These are phyloP conservation scores for Macroglossus sobrinus DNA, from an alignment of 2,113 vertebrate species.

Conservation along the genomic window DNA sequence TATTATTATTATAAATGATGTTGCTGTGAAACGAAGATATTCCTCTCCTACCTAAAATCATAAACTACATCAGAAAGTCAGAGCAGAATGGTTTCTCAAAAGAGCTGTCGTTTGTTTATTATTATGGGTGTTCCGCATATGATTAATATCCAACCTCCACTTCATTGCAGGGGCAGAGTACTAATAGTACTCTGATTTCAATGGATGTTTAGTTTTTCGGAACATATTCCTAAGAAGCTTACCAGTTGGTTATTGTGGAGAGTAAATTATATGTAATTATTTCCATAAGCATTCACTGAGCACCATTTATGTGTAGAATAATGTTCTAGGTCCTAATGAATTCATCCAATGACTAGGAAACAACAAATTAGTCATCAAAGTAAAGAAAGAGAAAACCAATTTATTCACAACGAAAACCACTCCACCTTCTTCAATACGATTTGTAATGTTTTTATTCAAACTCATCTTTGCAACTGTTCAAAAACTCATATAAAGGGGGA, in stretches of 20 bases:
- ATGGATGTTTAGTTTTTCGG: constrained; percentile 5
- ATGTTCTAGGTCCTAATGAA: not conserved
- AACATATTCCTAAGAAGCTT: constrained; percentile 21
- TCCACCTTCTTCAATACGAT: not conserved
- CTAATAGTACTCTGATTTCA: constrained; percentile 29
- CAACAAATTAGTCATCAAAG: constrained; percentile 34
- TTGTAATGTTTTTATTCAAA: not conserved
- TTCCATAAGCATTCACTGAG: constrained; percentile 40
- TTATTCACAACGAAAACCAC: not conserved
- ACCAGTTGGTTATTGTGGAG: not conserved
- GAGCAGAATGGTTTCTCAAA: not conserved
- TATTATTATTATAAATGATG: constrained; percentile 15
- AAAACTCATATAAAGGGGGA: not conserved
- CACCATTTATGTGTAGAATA: not conserved
- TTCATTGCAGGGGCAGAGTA: not conserved
- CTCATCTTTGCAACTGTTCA: not conserved
- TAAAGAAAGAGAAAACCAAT: constrained; percentile 15
- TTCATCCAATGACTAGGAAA: not conserved
- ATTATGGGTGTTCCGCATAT: not conserved
- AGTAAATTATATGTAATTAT: constrained; percentile 42
- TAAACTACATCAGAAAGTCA: constrained; percentile 16
- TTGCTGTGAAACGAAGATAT: constrained; percentile 29
- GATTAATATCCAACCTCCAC: not conserved
- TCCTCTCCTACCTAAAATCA: constrained; percentile 15
- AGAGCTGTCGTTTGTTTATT: not conserved